Base-by-base conservation (phyloP, 2,797 vertebrate species). In the Streptopelia turtur region DNA sequence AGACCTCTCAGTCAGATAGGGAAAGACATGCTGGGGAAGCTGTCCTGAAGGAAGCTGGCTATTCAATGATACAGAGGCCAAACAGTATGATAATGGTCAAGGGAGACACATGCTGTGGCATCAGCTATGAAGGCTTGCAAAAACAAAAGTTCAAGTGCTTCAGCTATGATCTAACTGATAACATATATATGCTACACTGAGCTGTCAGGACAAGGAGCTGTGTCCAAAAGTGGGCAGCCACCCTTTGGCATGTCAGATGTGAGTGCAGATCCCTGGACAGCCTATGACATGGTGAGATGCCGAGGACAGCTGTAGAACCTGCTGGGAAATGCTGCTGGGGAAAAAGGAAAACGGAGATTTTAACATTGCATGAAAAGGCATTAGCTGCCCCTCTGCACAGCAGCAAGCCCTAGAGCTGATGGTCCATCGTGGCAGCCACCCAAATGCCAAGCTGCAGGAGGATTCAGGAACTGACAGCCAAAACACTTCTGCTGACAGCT, bases 381-480 rank as follows among this genome's bases (percentile, higher is more conserved):
- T 45, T 83, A 61, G 33, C 41, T 69, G 20, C 43, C 37, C 24
- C 56, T 79, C 24, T 49, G 55, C 25, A 18, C 10, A 78, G 53
- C 49, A 65, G 21, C 0, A 0, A 90, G 33, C 10, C 49, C 64
- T 66, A 11, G 64, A 77, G 37, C 66, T 71, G 27, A 14, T 37
- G 63, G 37, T 23, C 14, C 16, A 14, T 37, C 0, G 0, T 15
- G 28, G 55, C 70, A 71, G 37, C 21, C 24, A 57, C 14, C 9
- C 70, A 71, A 56, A 49, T 37, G 30, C 63, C 43, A 57, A 71
- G 55, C 28, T 80, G 23, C 20, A 65, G 61, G 21, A 84, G 55
- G 43, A 69, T 47, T 75, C 25, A 10, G 59, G 41, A 89, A 28
- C 30, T 64, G 66, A 61, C 39, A 69, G 31, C 57, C 50, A 64